Evolutionary conservation across 1,140 invertebrate genomes (phyloP).

Genomic region (Drosophila miranda): DNA sequence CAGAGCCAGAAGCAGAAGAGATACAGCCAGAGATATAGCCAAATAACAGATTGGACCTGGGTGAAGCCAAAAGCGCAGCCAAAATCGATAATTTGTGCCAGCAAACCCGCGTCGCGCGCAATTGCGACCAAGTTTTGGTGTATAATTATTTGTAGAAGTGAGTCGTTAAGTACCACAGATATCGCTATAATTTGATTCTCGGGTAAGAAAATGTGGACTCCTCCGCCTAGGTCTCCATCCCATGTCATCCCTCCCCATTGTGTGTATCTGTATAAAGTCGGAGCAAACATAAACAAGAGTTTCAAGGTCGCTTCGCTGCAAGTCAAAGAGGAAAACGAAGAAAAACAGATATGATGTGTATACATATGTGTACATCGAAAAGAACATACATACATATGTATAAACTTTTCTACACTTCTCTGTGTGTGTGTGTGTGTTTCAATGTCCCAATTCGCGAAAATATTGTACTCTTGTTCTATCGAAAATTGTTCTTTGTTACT

Average conservation of each 20-base stretch:
- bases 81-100: slow-evolving; percentile 76
- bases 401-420: not conserved
- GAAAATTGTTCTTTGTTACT: slow-evolving; percentile 21
- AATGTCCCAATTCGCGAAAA: slow-evolving; percentile 60
- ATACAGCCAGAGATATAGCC: slow-evolving; percentile 22
- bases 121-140: slow-evolving; percentile 8
- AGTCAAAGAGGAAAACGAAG: slow-evolving; percentile 55
- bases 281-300: slow-evolving; percentile 70
- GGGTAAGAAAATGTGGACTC: slow-evolving; percentile 14
- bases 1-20: slow-evolving; percentile 2
- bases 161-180: not conserved
- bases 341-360: slow-evolving; percentile 28
- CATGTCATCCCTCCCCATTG: not conserved
- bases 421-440: slow-evolving; percentile 3
- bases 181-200: not conserved
- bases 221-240: not conserved
- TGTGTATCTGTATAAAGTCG: slow-evolving; percentile 32
- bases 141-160: slow-evolving; percentile 1
- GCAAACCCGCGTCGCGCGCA: slow-evolving; percentile 34
- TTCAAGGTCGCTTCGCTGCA: slow-evolving; percentile 74
- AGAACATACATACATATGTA: no score
- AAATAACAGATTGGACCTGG: slow-evolving; percentile 52
- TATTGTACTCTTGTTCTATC: slow-evolving; percentile 4
- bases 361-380: not conserved
- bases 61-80: slow-evolving; percentile 52